phyloP scores from a whole-genome alignment of 2,888 invertebrate species.

The Pristionchus japonicus region DNA sequence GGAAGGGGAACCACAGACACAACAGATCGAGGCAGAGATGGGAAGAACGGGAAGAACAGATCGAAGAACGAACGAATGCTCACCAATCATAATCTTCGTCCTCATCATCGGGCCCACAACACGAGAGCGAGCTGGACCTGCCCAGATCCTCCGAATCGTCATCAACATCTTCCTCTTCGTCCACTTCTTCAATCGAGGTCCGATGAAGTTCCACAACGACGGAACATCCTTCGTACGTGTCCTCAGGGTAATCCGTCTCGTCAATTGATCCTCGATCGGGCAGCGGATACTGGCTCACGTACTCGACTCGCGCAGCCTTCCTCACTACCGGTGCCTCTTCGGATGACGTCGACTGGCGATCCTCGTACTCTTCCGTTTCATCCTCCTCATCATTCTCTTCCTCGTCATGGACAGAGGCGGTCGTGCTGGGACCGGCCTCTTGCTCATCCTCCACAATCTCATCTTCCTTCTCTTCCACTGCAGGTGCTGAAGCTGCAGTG shows the following conservation, averaged over 20 bases:
- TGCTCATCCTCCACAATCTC: constrained; percentile 30
- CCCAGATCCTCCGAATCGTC: constrained; percentile 42
- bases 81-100: constrained; percentile 41
- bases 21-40: neutral
- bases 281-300: constrained; percentile 1
- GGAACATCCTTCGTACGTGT: constrained; percentile 30
- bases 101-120: constrained; percentile 13
- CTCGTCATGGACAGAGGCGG: neutral
- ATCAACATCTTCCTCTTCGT: constrained; percentile 5
- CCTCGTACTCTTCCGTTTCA: neutral
- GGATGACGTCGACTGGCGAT: neutral
- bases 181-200: constrained; percentile 2
- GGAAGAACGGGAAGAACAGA: neutral
- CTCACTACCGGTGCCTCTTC: neutral
- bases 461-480: neutral
- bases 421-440: constrained; percentile 34
- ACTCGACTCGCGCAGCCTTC: neutral
- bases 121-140: constrained; percentile 3
- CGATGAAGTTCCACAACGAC: neutral
- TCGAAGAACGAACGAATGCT: neutral
- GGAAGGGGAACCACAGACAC: constrained; percentile 16
- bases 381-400: neutral
- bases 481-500: neutral
- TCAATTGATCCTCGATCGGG: neutral
- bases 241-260: neutral